Evolutionary conservation across 2,797 vertebrate species (phyloP), one percentile per base, ranked within the genome.

Genomic region (Scleropages formosus): DNA sequence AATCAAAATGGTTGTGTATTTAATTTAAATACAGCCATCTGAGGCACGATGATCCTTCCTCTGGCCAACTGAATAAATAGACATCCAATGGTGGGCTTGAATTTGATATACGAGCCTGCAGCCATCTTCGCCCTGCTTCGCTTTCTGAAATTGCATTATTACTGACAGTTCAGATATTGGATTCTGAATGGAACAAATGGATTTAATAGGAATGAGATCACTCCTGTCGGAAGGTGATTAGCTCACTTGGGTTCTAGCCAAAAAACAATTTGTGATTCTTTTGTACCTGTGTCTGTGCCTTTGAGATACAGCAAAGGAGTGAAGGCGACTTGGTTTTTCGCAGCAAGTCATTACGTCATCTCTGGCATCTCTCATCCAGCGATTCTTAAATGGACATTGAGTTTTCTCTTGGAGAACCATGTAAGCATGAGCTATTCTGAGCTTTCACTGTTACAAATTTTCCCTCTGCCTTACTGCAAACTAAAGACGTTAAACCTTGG

Each of bases 141-240:
- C 75, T 68, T 73, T 75, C 80, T 82, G 77, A 77, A 78, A 85
- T 79, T 78, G 79, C 82, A 83, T 85, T 82, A 83, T 81, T 80
- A 83, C 85, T 82, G 81, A 85, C 84, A 84, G 80, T 79, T 78
- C 80, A 78, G 80, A 84, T 84, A 84, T 86, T 85, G 83, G 82
- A 86, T 86, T 83, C 80, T 79, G 81, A 84, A 85, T 71, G 70
- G 80, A 85, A 85, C 80, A 85, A 85, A 83, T 85, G 79, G 77
- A 84, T 80, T 85, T 85, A 86, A 86, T 83, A 83, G 78, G 81
- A 83, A 86, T 81, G 82, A 85, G 84, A 83, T 86, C 85, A 84
- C 79, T 80, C 77, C 47, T 76, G 75, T 83, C 80, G 78, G 82
- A 80, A 81, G 80, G 81, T 77, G 85, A 85, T 83, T 85, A 82